These are phyloP conservation scores for Calyptomena viridis DNA, from an alignment of 2,113 vertebrate species.

Conservation along the genomic window DNA sequence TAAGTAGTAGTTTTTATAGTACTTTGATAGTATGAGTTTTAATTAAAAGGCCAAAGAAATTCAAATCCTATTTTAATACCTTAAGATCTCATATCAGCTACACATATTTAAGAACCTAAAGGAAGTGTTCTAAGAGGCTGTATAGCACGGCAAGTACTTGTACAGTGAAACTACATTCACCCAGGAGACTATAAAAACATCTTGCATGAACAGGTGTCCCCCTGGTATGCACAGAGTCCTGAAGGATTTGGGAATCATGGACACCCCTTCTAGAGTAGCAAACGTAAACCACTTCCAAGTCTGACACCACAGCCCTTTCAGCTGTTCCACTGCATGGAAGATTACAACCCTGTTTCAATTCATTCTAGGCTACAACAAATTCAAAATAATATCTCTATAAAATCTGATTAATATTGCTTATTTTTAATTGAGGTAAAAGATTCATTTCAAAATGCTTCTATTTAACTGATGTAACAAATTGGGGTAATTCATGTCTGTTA, in stretches of 20 bases:
- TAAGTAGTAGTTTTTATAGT: not conserved
- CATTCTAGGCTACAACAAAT: not conserved
- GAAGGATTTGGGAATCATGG: not conserved
- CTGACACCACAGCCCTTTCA: not conserved
- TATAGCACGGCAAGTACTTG: not conserved
- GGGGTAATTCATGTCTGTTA: not conserved
- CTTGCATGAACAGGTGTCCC: conserved; percentile 2
- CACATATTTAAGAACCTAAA: not conserved
- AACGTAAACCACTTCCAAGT: not conserved
- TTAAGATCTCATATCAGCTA: not conserved
- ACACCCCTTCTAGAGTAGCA: not conserved
- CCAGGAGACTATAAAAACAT: not conserved
- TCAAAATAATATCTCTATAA: not conserved
- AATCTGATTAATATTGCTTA: not conserved
- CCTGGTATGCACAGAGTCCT: not conserved
- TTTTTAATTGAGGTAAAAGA: not conserved
- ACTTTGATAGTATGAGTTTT: not conserved
- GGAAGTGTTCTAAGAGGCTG: not conserved
- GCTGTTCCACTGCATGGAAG: not conserved
- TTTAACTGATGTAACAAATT: not conserved
- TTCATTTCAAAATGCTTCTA: not conserved
- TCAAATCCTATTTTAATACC: not conserved
- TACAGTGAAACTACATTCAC: not conserved
- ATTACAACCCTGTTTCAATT: not conserved
- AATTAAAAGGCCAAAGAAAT: not conserved